A percentile compares a stretch with the other conserved stretches of the same genome.
Evolutionary conservation across 1,140 invertebrate species (phyloP).

Genomic region (Homalodisca vitripennis): DNA sequence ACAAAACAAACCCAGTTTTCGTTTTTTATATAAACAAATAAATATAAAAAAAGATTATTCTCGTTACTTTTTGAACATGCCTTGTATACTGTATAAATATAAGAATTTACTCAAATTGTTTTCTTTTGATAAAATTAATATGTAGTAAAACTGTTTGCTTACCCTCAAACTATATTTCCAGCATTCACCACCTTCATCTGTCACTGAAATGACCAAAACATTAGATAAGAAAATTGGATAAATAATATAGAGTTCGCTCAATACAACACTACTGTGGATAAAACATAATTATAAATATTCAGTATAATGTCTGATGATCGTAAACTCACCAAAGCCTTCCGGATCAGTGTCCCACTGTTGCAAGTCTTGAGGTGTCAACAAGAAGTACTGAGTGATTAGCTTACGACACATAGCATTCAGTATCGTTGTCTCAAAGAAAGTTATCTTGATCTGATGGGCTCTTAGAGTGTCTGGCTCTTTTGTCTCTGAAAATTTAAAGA

Average conservation of each 20-base stretch:
- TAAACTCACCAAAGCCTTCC: constrained; percentile 73
- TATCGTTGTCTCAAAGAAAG: constrained; percentile 69
- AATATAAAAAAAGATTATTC: no score
- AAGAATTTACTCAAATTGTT: no score
- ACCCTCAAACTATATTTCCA: constrained; percentile 90
- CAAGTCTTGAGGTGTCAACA: constrained; percentile 79
- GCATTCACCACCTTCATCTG: constrained; percentile 84
- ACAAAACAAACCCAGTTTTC: no score
- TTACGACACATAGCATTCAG: constrained; percentile 77
- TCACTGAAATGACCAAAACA: constrained; percentile 57
- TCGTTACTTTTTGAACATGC: no score
- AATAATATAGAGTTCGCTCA: no score
- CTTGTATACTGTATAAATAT: no score
- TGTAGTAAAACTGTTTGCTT: no score
- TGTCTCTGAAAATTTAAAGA: constrained; percentile 50
- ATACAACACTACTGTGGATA: background rate
- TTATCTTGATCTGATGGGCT: constrained; percentile 65
- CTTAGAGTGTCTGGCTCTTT: constrained; percentile 53
- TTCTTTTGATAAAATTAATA: no score
- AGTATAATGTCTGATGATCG: background rate
- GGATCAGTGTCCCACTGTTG: constrained; percentile 88
- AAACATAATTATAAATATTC: background rate
- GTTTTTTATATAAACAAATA: no score
- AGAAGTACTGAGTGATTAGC: constrained; percentile 85
- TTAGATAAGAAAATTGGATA: no score